Evolutionary conservation across 2,888 invertebrate species (phyloP), one percentile per base, ranked within the genome.

Genomic region (Thereva unica): DNA sequence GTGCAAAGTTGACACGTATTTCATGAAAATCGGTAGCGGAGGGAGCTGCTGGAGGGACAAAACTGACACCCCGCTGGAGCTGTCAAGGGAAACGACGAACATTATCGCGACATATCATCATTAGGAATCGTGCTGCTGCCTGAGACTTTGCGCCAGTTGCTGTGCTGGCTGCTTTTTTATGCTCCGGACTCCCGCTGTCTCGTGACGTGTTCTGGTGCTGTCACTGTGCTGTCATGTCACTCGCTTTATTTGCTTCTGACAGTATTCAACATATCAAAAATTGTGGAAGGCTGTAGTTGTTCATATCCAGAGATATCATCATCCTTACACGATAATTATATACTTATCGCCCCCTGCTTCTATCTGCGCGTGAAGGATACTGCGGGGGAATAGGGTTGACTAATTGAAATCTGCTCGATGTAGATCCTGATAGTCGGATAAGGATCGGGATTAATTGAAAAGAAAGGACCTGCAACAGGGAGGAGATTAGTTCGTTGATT

Each of bases 61-160:
- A 66, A 69, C 66, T 68, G 50, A 69, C 69, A 69, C 68, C 68
- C 67, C 64, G 69, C 63, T 66, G 52, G 40, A 56, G 66, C 57
- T 66, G 69, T 68, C 69, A 66, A 45, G 64, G 53, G 63, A 68
- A 69, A 54, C 68, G 66, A 68, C 63, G 61, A 68, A 69, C 69
- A 65, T 71, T 71, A 71, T 71, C 71, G 68, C 65, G 71, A 71
- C 69, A 68, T 69, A 68, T 69, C 69, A 69, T 71, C 71, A 71
- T 71, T 69, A 69, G 66, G 66, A 66, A 52, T 66, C 59, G 52
- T 59, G 56, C 23, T 56, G 44, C 57, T 44, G 53, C 53, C 35
- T 44, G 53, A 53, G 50, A 45, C 47, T 3, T n/a, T 52, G 34
- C 41, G 52, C 53, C 63, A 42, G 52, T 64, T 35, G 52, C 7